phyloP scores from a whole-genome alignment of 2,888 invertebrate species.

The Pollenia griseotomentosa region DNA sequence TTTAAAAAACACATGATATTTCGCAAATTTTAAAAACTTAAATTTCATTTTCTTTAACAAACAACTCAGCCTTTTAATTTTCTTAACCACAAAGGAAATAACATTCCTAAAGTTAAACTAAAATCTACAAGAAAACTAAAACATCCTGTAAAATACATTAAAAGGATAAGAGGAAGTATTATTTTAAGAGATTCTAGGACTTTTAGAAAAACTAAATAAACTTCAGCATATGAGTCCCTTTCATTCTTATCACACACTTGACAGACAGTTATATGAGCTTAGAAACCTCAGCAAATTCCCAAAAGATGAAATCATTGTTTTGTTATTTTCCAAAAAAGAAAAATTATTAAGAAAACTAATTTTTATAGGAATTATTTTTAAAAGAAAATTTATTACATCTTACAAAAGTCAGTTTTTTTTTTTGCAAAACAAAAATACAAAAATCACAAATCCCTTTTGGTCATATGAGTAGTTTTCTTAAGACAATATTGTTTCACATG shows the following conservation, averaged over 20 bases:
- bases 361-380: conserved; percentile 18
- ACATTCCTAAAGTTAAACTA: conserved; percentile 54
- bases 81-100: conserved; percentile 71
- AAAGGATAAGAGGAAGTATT: conserved; percentile 20
- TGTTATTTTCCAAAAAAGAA: not conserved
- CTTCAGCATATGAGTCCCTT: conserved; percentile 75
- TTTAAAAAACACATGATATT: too few species aligned
- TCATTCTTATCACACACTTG: conserved; percentile 80
- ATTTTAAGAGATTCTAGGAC: conserved; percentile 20
- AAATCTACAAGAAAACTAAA: conserved; percentile 39
- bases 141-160: conserved; percentile 26
- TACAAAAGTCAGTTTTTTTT: conserved; percentile 17
- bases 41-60: not conserved
- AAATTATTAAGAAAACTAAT: conserved; percentile 31
- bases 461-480: conserved; percentile 75
- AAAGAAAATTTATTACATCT: conserved; percentile 38
- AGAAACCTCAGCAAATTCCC: conserved; percentile 55
- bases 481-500: conserved; percentile 74
- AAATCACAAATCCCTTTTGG: conserved; percentile 66
- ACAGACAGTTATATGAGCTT: conserved; percentile 76
- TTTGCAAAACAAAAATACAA: not conserved
- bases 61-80: conserved; percentile 58
- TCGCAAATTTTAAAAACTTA: not conserved
- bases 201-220: not conserved
- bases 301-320: conserved; percentile 51